Base-by-base conservation (phyloP, 2,888 invertebrate species). In the Amphipoea lucens region DNA sequence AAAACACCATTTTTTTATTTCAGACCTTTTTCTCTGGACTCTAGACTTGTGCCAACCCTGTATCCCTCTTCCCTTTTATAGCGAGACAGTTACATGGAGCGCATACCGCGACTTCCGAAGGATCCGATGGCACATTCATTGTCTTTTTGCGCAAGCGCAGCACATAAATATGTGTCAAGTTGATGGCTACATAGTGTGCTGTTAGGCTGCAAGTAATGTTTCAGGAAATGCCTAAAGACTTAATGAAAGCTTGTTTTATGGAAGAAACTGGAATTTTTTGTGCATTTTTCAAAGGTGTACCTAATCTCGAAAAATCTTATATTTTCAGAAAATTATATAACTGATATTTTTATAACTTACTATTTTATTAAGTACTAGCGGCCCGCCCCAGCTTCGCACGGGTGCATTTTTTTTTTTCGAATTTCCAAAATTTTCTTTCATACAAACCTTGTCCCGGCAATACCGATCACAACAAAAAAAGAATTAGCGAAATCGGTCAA, bases 41-140 rank as follows among this genome's bases (percentile, higher is more conserved):
- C 36, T 17, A 54, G 48, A 5, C 17, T 40, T 14, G 36, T 75
- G 75, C 1, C 89, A 89, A 48, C 89, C 89, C 88, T 89, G 74
- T 67, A 42, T 45, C 48, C 62, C 23, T 68, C 74, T 70, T 86
- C 76, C 84, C 88, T 84, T 89, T 86, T 87, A 88, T 80, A 89
- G 82, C 76, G 60, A 36, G 76, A 91, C 92, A 93, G 91, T 93
- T 92, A 93, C 92, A 87, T 88, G 86, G 89, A 85, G 86, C 84
- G 88, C 91, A 93, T 92, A 89, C 92, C 92, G 82, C 86, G 87
- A 87, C 86, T 82, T 83, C 83, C 86, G 79, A 83, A 74, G 83
- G 62, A 83, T 87, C 81, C 83, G 83, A 90, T 88, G 76, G 62
- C 65, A 74, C 89, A 90, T 90, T 92, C 90, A 91, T 91, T 90